A percentile compares a stretch with the other conserved stretches of the same genome.
These are phyloP conservation scores for Toxotes chatareus DNA, from an alignment of 2,113 vertebrate genomes.

Conservation along the genomic window DNA sequence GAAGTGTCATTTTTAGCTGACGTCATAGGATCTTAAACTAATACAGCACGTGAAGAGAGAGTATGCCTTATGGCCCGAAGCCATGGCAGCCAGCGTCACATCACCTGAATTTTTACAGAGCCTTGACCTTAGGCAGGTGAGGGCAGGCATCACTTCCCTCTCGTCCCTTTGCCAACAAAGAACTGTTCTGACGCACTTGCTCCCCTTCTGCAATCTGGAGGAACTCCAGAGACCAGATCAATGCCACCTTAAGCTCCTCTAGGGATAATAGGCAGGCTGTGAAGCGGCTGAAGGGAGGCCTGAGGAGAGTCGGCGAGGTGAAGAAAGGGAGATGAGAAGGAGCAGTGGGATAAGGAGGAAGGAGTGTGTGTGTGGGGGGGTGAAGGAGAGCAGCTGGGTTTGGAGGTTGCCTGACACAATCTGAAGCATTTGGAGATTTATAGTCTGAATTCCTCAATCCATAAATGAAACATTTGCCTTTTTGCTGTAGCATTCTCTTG, in stretches of 20 bases:
- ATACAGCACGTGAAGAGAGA: conserved; percentile 48
- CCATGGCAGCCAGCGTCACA: conserved; percentile 10
- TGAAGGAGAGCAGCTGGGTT: conserved; percentile 15
- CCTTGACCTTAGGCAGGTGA: conserved; percentile 25
- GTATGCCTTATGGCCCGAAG: conserved; percentile 17
- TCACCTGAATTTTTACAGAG: conserved; percentile 30
- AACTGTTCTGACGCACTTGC: conserved; percentile 66
- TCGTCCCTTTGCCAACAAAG: conserved; percentile 42
- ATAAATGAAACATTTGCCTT: conserved; percentile 21
- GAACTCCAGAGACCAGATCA: conserved; percentile 70
- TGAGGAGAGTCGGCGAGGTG: conserved; percentile 49
- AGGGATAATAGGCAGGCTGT: conserved; percentile 70
- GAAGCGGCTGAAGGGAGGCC: conserved; percentile 54
- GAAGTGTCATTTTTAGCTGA: conserved; percentile 38
- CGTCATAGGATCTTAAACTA: conserved; percentile 52
- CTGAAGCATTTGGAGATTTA: conserved; percentile 15
- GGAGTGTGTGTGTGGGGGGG: background rate
- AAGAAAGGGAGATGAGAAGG: conserved; percentile 52
- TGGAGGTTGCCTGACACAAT: conserved; percentile 12
- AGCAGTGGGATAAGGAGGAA: conserved; percentile 32
- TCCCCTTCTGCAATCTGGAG: conserved; percentile 65
- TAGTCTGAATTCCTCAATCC: background rate
- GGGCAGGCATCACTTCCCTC: conserved; percentile 43
- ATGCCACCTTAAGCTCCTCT: conserved; percentile 71
- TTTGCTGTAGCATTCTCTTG: background rate